Evolutionary conservation across 92 coral and sea anemone species (phyloP), one percentile per base, ranked within the genome.

Genomic region (Zoanthus sociatus): DNA sequence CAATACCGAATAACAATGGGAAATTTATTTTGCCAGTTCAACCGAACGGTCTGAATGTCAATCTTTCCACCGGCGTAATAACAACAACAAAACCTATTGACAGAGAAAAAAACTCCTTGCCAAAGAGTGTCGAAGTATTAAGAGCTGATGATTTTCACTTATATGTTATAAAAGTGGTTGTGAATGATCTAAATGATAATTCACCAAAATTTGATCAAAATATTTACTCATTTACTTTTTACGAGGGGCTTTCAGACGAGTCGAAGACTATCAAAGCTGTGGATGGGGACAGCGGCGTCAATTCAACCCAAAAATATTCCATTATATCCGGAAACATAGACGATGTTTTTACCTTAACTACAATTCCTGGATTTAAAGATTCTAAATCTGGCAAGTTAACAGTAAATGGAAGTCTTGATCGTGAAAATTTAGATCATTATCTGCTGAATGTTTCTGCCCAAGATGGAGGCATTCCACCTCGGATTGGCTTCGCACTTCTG

Each of bases 151-250:
- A 10, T 32, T 3, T 18, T 6, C 32, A 2, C 0, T 16, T 4
- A 6, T 68, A 72, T 55, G 11, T 30, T 12, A 92, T 97, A 21
- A 60, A 71, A n/a, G 82, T 97, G 58, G 63, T 88, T 84, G 97
- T 97, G 6, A 89, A 91, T n/a, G 99, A 97, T 77, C 64, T 91
- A 37, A 97, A 97, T 69, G 99, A 97, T 84, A 94, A 97, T 84
- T 74, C 86, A 61, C 99, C 99, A 33, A 84, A 18, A 17, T 97
- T 97, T 83, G 68, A 76, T n/a, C 73, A 74, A 37, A 90, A 88
- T 78, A 90, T 90, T 76, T 82, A 86, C 73, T 26, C 78, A 30
- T 78, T 77, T 76, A 78, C 86, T 48, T 83, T 86, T 31, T 61
- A 89, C 77, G 95, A 90, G 26, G 99, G 90, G 20, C 82, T 88